Percentiles rank a stretch among this genome's conserved stretches.
These are phyloP conservation scores for Lasioglossum villosulum DNA, from an alignment of 2,888 invertebrate genomes.

Conservation along the genomic window DNA sequence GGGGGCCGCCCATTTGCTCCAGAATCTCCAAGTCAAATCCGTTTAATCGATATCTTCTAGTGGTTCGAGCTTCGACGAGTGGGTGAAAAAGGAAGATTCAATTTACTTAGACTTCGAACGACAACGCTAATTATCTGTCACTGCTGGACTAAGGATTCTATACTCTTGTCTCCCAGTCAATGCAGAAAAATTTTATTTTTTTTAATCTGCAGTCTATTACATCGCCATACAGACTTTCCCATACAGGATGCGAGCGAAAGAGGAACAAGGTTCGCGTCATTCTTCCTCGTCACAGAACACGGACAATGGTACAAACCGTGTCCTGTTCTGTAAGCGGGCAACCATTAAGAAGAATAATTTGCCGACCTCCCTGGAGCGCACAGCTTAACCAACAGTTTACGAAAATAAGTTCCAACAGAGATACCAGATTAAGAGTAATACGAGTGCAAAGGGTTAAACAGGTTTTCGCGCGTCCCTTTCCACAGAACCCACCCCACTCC, in stretches of 20 bases:
- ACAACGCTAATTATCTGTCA: neutral
- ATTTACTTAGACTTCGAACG: neutral
- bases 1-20: neutral
- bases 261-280: neutral
- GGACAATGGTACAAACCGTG: neutral
- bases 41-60: neutral
- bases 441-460: slow-evolving; percentile 54
- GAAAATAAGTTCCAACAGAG: neutral
- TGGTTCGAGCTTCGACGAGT: neutral
- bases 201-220: neutral
- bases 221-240: neutral
- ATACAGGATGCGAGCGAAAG: neutral
- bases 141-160: too few species aligned
- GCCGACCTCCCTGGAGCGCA: neutral
- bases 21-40: neutral
- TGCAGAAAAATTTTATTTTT: neutral
- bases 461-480: slow-evolving; percentile 61
- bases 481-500: neutral
- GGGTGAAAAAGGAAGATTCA: neutral
- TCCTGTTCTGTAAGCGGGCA: neutral
- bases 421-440: slow-evolving; percentile 23
- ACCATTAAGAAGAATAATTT: slow-evolving; percentile 9
- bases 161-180: neutral
- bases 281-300: neutral
- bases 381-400: slow-evolving; percentile 4